Conservation (phyloP, 2,888 invertebrate species). For the Sialis fuliginosa region DNA sequence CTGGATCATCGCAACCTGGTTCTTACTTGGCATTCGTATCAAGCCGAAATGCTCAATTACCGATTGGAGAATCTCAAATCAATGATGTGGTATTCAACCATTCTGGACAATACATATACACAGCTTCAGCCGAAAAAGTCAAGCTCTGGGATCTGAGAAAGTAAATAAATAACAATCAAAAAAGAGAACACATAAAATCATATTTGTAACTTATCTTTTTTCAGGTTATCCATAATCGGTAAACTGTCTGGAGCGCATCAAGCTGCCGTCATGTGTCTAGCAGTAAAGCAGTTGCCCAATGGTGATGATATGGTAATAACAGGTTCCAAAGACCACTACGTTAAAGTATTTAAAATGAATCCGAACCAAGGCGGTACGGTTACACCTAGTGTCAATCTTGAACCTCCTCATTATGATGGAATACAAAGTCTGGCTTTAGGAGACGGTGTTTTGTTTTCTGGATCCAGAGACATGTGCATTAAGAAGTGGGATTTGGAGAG, state of each 20-base stretch:
- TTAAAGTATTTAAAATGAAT: constrained; percentile 30
- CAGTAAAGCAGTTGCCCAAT: constrained; percentile 34
- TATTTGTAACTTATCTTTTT: constrained; percentile 5
- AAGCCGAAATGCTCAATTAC: constrained; percentile 30
- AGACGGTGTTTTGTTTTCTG: constrained; percentile 56
- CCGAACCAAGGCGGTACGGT: constrained; percentile 11
- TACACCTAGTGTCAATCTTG: constrained; percentile 42
- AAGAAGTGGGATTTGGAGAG: constrained; percentile 62
- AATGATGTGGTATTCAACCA: constrained; percentile 50
- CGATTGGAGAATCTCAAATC: constrained; percentile 44
- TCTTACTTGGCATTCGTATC: constrained; percentile 26
- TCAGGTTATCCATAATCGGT: constrained; percentile 46
- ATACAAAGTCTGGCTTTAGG: constrained; percentile 59
- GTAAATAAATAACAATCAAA: constrained; percentile 19
- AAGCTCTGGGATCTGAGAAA: constrained; percentile 71
- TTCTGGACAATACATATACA: constrained; percentile 47
- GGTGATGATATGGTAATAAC: constrained; percentile 51
- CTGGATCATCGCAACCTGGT: constrained; percentile 40
- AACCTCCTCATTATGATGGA: constrained; percentile 82
- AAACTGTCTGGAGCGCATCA: constrained; percentile 65
- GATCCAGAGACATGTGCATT: constrained; percentile 69
- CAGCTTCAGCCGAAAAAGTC: constrained; percentile 63
- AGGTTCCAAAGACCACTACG: constrained; percentile 75
- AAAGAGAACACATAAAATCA: neutral
- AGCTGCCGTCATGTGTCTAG: constrained; percentile 70